phyloP scores from a whole-genome alignment of 64 coral and sea anemone genomes.

The Trachythela sp. region DNA sequence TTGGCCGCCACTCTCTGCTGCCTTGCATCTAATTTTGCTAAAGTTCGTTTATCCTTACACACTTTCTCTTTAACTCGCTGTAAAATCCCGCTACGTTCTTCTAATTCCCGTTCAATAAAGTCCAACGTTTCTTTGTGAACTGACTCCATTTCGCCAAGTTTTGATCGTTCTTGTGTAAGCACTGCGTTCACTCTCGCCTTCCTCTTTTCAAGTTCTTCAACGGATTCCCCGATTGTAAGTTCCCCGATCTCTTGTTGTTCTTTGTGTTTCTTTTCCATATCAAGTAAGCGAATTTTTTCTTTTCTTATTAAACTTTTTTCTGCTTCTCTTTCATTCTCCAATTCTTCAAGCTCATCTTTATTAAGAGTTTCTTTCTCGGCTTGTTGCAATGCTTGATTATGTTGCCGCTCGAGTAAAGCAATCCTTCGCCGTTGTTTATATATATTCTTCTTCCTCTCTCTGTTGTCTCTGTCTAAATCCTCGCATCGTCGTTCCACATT shows the following conservation, averaged over 20 bases:
- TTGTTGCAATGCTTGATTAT: conserved; percentile 89
- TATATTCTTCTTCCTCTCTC: conserved; percentile 88
- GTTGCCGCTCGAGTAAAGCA: conserved; percentile 81
- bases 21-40: conserved; percentile 85
- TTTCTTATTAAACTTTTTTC: conserved; percentile 92
- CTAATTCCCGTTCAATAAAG: conserved; percentile 75
- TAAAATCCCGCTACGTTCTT: conserved; percentile 74
- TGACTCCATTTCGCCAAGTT: conserved; percentile 65
- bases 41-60: conserved; percentile 82
- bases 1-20: conserved; percentile 85
- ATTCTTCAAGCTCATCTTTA: conserved; percentile 88
- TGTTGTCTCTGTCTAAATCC: conserved; percentile 77
- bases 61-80: conserved; percentile 94
- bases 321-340: conserved; percentile 95
- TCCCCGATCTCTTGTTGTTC: conserved; percentile 92
- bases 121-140: conserved; percentile 96
- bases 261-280: conserved; percentile 95
- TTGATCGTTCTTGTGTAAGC: conserved; percentile 65
- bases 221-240: conserved; percentile 84
- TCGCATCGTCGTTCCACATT: conserved; percentile 85
- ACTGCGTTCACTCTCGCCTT: conserved; percentile 73
- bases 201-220: conserved; percentile 81
- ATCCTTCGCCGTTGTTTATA: conserved; percentile 87
- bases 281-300: conserved; percentile 84
- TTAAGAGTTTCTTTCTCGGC: conserved; percentile 96